These are phyloP conservation scores for Callosobruchus maculatus DNA, from an alignment of 2,888 invertebrate species.

Conservation along the genomic window DNA sequence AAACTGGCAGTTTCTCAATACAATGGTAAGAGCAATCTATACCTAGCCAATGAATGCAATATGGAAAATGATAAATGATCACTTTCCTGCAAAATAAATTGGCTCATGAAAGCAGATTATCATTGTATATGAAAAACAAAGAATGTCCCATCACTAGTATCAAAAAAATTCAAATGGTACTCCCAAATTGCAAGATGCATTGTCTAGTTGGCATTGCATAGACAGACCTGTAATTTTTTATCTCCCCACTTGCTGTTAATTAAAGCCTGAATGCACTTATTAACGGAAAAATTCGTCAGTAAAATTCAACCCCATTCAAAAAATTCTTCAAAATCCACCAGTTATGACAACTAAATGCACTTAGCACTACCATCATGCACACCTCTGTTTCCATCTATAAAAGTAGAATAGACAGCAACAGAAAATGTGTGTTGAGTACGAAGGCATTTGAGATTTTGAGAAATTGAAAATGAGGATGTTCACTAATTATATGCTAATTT, in stretches of 20 bases:
- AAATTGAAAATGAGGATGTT: not conserved
- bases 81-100: conserved; percentile 6
- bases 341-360: not conserved
- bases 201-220: not conserved
- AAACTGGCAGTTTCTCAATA: conserved; percentile 1
- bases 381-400: not conserved
- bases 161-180: conserved; percentile 20
- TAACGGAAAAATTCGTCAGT: conserved; percentile 2
- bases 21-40: not conserved
- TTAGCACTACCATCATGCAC: not conserved
- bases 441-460: not conserved
- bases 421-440: not conserved
- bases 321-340: not conserved
- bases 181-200: conserved; percentile 13
- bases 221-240: not conserved
- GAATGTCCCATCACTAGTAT: not conserved
- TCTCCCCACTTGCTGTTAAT: not conserved
- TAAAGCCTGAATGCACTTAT: not conserved
- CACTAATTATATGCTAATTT: not conserved
- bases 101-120: conserved; percentile 1
- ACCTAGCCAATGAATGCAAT: conserved; percentile 3
- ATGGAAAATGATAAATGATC: conserved; percentile 7
- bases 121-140: not conserved
- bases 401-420: conserved; percentile 3
- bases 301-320: not conserved